phyloP scores from a whole-genome alignment of 2,797 vertebrate genomes.

The Octomys mimax region DNA sequence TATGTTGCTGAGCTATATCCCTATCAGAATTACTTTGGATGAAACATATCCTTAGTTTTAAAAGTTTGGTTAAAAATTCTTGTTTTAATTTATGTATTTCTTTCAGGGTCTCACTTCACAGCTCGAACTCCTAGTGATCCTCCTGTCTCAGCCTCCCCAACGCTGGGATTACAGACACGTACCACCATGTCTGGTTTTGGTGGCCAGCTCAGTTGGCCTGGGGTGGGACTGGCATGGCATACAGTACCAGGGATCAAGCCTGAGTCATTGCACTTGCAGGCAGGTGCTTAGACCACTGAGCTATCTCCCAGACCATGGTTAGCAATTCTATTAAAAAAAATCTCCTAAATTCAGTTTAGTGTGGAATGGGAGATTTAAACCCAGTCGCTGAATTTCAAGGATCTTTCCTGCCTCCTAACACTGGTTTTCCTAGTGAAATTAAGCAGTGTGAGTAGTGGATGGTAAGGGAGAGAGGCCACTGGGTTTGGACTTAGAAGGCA shows the following conservation, averaged over 20 bases:
- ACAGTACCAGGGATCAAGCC: too few species aligned
- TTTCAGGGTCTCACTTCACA: too few species aligned
- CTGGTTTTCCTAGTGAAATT: background rate
- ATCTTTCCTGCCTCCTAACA: background rate
- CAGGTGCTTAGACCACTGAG: too few species aligned
- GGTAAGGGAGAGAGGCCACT: background rate
- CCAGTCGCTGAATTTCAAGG: background rate
- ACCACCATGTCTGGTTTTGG: too few species aligned
- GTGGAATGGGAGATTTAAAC: constrained; percentile 39
- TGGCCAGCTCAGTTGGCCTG: too few species aligned
- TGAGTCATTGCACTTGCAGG: too few species aligned
- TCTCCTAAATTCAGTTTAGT: background rate
- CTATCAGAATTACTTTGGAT: constrained; percentile 28
- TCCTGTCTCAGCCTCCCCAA: too few species aligned
- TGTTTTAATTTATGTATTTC: too few species aligned
- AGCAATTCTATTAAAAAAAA: background rate
- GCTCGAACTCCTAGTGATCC: too few species aligned
- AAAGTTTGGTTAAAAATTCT: background rate
- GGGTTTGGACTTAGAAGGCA: background rate
- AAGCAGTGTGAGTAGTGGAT: background rate
- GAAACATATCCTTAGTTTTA: constrained; percentile 8
- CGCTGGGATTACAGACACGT: too few species aligned
- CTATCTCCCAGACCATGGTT: background rate
- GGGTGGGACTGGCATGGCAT: too few species aligned
- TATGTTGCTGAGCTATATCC: too few species aligned